A percentile compares a stretch with the other conserved stretches of the same genome.
Conservation (phyloP, 2,797 vertebrate species). For the Myotis vivesi region DNA sequence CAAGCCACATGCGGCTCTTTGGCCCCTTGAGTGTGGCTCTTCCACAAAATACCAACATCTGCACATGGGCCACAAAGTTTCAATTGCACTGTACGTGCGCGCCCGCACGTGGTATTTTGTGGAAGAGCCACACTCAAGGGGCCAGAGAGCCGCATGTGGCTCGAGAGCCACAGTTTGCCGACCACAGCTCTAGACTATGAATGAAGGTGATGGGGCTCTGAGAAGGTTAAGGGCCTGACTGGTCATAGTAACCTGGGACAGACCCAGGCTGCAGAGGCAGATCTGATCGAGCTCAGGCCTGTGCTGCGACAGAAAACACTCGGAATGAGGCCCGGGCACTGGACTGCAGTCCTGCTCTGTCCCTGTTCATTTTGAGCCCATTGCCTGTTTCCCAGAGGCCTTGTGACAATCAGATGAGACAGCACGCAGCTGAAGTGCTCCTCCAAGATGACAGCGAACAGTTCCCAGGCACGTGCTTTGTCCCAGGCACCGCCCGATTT, state of each 20-base stretch:
- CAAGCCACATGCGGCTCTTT: too few relatives aligned
- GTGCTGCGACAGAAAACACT: neutral
- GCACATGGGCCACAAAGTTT: too few relatives aligned
- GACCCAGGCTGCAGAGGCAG: neutral
- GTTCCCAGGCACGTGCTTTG: neutral
- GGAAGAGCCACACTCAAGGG: too few relatives aligned
- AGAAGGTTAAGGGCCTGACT: neutral
- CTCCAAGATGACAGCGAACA: neutral
- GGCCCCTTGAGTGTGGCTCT: too few relatives aligned
- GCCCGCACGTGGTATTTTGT: too few relatives aligned
- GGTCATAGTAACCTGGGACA: neutral
- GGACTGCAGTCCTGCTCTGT: neutral
- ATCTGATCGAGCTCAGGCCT: neutral
- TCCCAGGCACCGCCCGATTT: neutral
- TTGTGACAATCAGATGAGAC: neutral
- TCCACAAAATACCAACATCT: too few relatives aligned
- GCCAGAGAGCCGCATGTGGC: too few relatives aligned
- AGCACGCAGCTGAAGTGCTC: neutral
- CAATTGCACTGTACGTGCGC: too few relatives aligned
- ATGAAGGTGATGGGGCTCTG: neutral
- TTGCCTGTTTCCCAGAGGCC: neutral
- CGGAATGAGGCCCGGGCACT: neutral
- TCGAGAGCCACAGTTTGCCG: too few relatives aligned
- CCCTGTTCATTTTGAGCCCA: neutral
- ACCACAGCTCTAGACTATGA: neutral